Conservation (phyloP, 2,888 invertebrate genomes). For the Caenorhabditis zanzibari region DNA sequence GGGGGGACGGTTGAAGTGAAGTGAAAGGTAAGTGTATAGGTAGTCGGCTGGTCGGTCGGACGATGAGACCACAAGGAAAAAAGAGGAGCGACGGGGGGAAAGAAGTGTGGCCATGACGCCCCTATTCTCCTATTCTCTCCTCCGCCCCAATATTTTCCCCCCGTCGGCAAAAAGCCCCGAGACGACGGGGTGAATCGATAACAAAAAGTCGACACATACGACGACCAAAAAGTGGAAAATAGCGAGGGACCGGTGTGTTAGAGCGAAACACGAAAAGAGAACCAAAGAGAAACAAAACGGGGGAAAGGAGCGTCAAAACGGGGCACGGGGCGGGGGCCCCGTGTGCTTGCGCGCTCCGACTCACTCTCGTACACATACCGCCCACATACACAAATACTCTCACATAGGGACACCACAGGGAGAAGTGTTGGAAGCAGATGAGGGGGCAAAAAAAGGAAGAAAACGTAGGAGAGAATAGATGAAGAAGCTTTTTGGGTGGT, state of each 20-base stretch:
- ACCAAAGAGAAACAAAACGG: slow-evolving; percentile 31
- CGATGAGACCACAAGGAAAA: slow-evolving; percentile 29
- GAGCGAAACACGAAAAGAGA: slow-evolving; percentile 2
- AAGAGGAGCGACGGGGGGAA: slow-evolving; percentile 29
- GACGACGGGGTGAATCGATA: slow-evolving; percentile 59
- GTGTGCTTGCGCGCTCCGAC: slow-evolving; percentile 26
- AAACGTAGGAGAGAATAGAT: slow-evolving; percentile 8
- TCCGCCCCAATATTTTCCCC: slow-evolving; percentile 14
- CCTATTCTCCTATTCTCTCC: neutral
- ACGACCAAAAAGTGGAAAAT: slow-evolving; percentile 31
- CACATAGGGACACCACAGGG: slow-evolving; percentile 13
- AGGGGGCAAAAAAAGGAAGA: slow-evolving; percentile 18
- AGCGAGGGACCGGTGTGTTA: slow-evolving; percentile 32
- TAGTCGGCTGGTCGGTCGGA: slow-evolving; percentile 45
- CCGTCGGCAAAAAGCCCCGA: slow-evolving; percentile 46
- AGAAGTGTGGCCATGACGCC: slow-evolving; percentile 34
- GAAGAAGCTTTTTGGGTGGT: slow-evolving; percentile 22
- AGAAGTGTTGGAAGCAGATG: neutral
- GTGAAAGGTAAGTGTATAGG: slow-evolving; percentile 41
- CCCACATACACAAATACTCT: slow-evolving; percentile 47
- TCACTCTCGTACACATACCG: slow-evolving; percentile 37
- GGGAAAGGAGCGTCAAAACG: slow-evolving; percentile 43
- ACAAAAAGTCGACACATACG: slow-evolving; percentile 54
- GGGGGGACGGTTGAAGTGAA: slow-evolving; percentile 16
- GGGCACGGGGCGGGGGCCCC: slow-evolving; percentile 47